Evolutionary conservation across 2,888 invertebrate species (phyloP).

Genomic region (Amblyjoppa fuscipennis): DNA sequence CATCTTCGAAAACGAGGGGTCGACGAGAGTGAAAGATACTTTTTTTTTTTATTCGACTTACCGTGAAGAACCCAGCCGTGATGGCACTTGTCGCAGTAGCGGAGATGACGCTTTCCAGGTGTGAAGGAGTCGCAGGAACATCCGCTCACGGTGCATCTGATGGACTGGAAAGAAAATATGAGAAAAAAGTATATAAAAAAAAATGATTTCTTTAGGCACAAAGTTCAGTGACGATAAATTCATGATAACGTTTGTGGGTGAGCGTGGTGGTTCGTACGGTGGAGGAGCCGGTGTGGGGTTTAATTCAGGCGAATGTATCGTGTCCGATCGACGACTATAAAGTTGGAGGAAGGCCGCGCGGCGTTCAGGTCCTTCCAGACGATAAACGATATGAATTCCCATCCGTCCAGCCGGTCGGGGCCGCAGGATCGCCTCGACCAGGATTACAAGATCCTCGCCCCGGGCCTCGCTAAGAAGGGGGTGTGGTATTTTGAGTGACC

Average conservation of each 20-base stretch:
- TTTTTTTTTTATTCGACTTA: conserved; percentile 84
- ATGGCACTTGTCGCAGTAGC: conserved; percentile 90
- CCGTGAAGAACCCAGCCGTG: conserved; percentile 92
- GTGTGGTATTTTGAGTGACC: conserved; percentile 82
- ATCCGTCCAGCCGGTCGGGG: conserved; percentile 41
- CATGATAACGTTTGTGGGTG: not conserved
- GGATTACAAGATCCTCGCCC: conserved; percentile 76
- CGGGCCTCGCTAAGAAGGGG: conserved; percentile 70
- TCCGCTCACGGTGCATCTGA: conserved; percentile 89
- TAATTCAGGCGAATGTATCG: conserved; percentile 21
- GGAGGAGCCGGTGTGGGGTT: not conserved
- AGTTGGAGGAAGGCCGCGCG: conserved; percentile 46
- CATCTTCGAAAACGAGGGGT: not conserved
- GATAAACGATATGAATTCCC: conserved; percentile 67
- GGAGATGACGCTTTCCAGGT: conserved; percentile 89
- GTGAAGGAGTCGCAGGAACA: conserved; percentile 90
- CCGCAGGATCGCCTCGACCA: conserved; percentile 39
- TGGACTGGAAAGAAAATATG: conserved; percentile 86
- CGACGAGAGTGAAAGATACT: not conserved
- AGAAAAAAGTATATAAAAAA: not conserved
- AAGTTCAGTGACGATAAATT: not conserved
- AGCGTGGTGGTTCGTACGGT: not conserved
- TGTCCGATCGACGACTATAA: conserved; percentile 50
- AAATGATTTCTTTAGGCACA: not conserved
- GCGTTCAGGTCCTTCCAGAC: conserved; percentile 62